phyloP scores from a whole-genome alignment of 1,140 invertebrate species.

The Drosophila lini region DNA sequence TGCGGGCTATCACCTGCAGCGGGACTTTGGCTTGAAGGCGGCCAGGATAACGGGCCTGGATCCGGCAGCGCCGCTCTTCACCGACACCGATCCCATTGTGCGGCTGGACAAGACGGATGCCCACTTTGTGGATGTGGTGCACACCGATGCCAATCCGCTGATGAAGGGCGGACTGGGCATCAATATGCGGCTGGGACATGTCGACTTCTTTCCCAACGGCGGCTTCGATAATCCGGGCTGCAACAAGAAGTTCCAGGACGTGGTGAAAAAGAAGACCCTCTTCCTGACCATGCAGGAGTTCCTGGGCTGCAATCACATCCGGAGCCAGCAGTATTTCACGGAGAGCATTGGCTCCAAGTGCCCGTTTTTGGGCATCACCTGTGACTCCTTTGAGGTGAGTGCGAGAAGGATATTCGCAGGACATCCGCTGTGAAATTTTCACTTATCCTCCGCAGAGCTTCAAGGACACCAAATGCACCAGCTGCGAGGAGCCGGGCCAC shows the following conservation, averaged over 20 bases:
- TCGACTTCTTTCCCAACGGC: conserved; percentile 96
- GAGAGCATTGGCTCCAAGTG: conserved; percentile 93
- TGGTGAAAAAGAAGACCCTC: conserved; percentile 86
- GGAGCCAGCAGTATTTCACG: conserved; percentile 93
- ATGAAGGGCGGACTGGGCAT: conserved; percentile 93
- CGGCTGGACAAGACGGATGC: conserved; percentile 94
- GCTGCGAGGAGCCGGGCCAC: conserved; percentile 87
- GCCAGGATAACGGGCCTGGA: conserved; percentile 91
- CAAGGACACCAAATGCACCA: conserved; percentile 89
- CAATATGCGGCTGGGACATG: conserved; percentile 91
- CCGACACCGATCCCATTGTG: conserved; percentile 91
- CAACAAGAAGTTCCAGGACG: conserved; percentile 88
- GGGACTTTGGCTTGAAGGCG: conserved; percentile 88
- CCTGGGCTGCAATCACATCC: conserved; percentile 93
- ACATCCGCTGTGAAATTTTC: too few relatives aligned
- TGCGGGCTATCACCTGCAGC: conserved; percentile 90
- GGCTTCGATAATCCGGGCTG: conserved; percentile 94
- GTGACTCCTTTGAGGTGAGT: conserved; percentile 89
- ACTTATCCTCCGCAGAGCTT: conserved; percentile 86
- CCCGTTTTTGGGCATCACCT: conserved; percentile 90
- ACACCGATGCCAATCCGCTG: conserved; percentile 93
- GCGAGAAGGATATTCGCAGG: not conserved
- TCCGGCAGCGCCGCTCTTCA: conserved; percentile 96
- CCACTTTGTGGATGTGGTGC: conserved; percentile 93
- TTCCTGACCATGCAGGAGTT: conserved; percentile 89